Evolutionary conservation across 1,140 invertebrate species (phyloP).

Genomic region (Pseudomyrmex sp.): DNA sequence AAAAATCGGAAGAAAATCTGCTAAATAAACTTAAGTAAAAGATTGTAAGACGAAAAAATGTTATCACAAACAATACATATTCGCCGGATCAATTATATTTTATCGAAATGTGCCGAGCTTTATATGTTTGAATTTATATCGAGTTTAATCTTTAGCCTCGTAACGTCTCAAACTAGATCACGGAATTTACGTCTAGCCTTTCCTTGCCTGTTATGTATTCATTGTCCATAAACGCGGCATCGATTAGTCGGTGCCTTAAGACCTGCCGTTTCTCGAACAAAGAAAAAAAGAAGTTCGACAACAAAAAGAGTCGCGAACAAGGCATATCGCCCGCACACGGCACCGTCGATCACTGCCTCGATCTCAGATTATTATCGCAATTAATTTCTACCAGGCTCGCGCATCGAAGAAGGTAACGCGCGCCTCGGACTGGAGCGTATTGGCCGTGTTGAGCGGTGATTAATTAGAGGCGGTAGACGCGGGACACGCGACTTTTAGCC

Average conservation of each 20-base stretch:
- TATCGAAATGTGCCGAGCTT: neutral
- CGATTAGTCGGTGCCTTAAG: slow-evolving; percentile 44
- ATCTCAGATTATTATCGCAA: slow-evolving; percentile 77
- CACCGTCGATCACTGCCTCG: slow-evolving; percentile 69
- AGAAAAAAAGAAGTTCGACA: slow-evolving; percentile 25
- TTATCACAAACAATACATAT: neutral
- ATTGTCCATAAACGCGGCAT: slow-evolving; percentile 46
- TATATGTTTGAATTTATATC: slow-evolving; percentile 3
- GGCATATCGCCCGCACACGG: slow-evolving; percentile 63
- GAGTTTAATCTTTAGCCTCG: neutral
- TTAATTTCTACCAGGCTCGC: slow-evolving; percentile 73
- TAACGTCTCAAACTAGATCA: slow-evolving; percentile 15
- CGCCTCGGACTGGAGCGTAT: slow-evolving; percentile 63
- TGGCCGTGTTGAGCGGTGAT: slow-evolving; percentile 75
- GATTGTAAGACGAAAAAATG: neutral
- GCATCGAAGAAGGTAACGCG: slow-evolving; percentile 71
- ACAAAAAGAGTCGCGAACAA: slow-evolving; percentile 62
- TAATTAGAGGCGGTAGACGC: slow-evolving; percentile 74
- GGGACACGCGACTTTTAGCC: slow-evolving; percentile 75
- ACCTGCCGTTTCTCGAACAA: neutral
- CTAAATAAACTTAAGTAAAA: no score
- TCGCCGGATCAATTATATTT: neutral
- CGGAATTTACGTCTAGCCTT: slow-evolving; percentile 2
- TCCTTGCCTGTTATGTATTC: slow-evolving; percentile 19
- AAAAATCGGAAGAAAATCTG: neutral